Conservation (phyloP, 2,888 invertebrate species). For the Microctonus aethiopoides region DNA sequence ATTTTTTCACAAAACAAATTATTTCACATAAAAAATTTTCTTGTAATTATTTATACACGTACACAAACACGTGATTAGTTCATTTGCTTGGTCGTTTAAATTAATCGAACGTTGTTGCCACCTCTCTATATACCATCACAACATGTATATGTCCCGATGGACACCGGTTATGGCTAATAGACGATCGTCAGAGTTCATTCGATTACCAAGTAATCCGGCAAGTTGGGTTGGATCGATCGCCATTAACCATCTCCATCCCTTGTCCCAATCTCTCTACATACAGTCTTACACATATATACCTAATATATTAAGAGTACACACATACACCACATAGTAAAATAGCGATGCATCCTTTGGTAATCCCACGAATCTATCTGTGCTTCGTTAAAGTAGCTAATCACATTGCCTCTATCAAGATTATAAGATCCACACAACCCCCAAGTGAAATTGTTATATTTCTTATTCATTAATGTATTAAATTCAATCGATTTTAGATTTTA, state of each 20-base stretch:
- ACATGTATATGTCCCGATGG: slow-evolving; percentile 29
- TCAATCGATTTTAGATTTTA: not conserved
- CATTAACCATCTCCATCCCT: slow-evolving; percentile 44
- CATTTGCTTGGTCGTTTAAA: not conserved
- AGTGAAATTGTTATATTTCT: not conserved
- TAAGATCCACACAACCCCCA: not conserved
- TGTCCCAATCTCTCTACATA: not conserved
- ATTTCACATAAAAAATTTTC: not conserved
- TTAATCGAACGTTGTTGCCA: not conserved
- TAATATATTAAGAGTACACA: not conserved
- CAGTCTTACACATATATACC: not conserved
- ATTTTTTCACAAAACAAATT: too few relatives aligned
- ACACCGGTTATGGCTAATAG: slow-evolving; percentile 60
- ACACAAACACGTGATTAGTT: not conserved
- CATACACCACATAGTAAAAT: not conserved
- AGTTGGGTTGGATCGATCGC: slow-evolving; percentile 56
- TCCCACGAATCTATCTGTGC: slow-evolving; percentile 7
- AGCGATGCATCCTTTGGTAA: not conserved
- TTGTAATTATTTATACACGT: not conserved
- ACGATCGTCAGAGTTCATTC: slow-evolving; percentile 60
- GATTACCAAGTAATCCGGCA: slow-evolving; percentile 61
- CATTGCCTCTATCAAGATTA: not conserved
- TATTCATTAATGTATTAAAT: not conserved
- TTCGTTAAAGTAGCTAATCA: not conserved
- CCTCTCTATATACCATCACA: not conserved